A percentile compares a stretch with the other conserved stretches of the same genome.
These are phyloP conservation scores for Cartodere bifasciata DNA, from an alignment of 2,888 invertebrate genomes.

Conservation along the genomic window DNA sequence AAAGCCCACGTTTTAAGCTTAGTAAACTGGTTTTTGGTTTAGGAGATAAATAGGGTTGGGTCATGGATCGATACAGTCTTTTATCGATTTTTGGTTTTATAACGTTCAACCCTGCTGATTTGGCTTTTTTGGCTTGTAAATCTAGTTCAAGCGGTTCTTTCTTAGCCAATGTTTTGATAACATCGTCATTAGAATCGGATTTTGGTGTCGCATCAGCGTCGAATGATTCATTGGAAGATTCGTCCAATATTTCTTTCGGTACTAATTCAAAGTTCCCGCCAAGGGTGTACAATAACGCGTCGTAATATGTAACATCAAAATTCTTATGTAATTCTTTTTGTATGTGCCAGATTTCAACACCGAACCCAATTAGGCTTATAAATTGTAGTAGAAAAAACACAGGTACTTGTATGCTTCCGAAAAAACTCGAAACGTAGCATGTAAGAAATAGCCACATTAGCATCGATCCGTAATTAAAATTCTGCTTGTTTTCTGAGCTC, in stretches of 20 bases:
- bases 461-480: conserved; percentile 57
- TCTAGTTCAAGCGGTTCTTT: no score
- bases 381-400: conserved; percentile 56
- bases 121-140: no score
- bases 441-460: conserved; percentile 64
- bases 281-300: no score
- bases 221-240: no score
- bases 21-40: conserved; percentile 16
- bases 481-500: conserved; percentile 54
- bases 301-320: no score
- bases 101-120: no score
- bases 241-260: no score
- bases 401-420: conserved; percentile 65
- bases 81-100: conserved; percentile 14
- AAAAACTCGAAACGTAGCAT: conserved; percentile 60
- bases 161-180: no score
- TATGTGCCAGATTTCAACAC: conserved; percentile 50
- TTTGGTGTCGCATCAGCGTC: no score
- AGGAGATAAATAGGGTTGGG: conserved; percentile 26
- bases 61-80: conserved; percentile 28
- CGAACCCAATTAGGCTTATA: conserved; percentile 53
- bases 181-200: no score
- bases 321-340: no score
- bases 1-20: conserved; percentile 16
- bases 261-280: no score